phyloP scores from a whole-genome alignment of 2,797 vertebrate species.

The Enteromius afrohamiltoni region DNA sequence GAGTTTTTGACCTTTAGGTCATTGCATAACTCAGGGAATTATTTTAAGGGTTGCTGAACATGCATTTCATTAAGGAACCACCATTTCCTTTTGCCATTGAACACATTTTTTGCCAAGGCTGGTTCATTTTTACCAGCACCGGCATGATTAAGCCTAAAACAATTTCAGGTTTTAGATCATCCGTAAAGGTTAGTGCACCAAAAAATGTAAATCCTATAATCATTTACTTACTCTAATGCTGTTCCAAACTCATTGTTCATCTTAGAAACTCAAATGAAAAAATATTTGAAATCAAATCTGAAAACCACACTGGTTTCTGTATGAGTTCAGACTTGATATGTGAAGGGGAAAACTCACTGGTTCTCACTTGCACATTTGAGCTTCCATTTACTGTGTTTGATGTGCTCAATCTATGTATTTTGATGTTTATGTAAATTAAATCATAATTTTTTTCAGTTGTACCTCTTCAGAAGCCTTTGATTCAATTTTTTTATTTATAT shows the following conservation, averaged over 20 bases:
- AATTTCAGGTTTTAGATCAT: background rate
- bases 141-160: background rate
- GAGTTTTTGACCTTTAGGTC: background rate
- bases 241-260: background rate
- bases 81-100: slow-evolving; percentile 29
- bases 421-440: background rate
- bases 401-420: background rate
- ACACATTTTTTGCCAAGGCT: background rate
- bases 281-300: background rate
- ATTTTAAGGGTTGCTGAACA: slow-evolving; percentile 19
- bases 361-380: background rate
- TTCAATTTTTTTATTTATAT: background rate
- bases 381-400: background rate
- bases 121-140: background rate
- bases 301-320: background rate
- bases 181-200: background rate
- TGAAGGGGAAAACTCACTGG: background rate
- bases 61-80: slow-evolving; percentile 24
- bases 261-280: background rate
- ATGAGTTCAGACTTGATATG: background rate
- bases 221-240: background rate
- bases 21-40: slow-evolving; percentile 21
- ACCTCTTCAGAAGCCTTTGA: background rate
- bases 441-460: background rate
- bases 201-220: background rate